These are phyloP conservation scores for Pararge aegeria DNA, from an alignment of 1,140 invertebrate species.

Conservation along the genomic window DNA sequence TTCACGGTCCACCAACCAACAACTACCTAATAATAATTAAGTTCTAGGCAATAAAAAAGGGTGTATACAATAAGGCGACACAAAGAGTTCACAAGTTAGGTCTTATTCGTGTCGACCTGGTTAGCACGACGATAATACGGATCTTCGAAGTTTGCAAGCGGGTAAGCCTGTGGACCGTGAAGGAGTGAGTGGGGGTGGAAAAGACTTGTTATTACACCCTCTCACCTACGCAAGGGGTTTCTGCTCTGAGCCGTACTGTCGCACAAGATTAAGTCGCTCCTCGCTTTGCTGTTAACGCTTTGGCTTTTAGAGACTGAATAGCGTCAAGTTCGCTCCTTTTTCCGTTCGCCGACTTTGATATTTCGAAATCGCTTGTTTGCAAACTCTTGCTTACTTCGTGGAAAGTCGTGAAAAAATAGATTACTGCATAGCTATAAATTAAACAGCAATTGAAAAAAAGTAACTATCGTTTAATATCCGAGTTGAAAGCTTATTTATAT, in stretches of 20 bases:
- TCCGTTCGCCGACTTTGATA: constrained; percentile 43
- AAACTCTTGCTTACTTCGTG: not conserved
- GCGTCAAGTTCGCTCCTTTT: constrained; percentile 42
- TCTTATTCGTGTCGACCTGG: constrained; percentile 47
- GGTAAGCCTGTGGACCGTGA: constrained; percentile 59
- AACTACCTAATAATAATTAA: not conserved
- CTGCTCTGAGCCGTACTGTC: constrained; percentile 61
- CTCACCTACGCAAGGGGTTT: constrained; percentile 72
- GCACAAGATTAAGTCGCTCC: constrained; percentile 70
- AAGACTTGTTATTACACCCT: constrained; percentile 74
- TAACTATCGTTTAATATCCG: too few relatives aligned
- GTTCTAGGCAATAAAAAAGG: not conserved
- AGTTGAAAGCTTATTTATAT: not conserved
- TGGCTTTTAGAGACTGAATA: constrained; percentile 51
- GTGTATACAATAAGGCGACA: not conserved
- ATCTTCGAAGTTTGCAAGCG: constrained; percentile 66
- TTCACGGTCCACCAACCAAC: not conserved
- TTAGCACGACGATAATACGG: constrained; percentile 63
- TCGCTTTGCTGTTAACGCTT: constrained; percentile 61
- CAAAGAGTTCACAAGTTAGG: constrained; percentile 14
- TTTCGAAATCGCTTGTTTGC: constrained; percentile 34
- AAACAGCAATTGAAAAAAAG: too few relatives aligned
- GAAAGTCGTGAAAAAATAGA: too few relatives aligned
- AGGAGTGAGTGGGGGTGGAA: constrained; percentile 41
- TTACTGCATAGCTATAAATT: too few relatives aligned